Evolutionary conservation across 2,888 invertebrate species (phyloP).

Genomic region (Harpalus rufipes): DNA sequence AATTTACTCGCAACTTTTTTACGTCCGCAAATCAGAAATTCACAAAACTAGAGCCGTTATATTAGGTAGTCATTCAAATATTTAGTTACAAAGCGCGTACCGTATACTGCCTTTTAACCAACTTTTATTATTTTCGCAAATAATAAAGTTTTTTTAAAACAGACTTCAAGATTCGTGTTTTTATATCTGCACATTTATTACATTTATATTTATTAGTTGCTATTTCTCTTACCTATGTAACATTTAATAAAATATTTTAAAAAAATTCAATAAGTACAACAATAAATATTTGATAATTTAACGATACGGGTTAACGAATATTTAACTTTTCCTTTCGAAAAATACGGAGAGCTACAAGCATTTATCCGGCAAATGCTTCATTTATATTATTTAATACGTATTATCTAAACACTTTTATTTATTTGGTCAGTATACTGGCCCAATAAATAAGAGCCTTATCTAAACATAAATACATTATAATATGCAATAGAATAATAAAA

Average conservation of each 20-base stretch:
- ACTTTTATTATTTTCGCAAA: not conserved
- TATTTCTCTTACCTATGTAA: slow-evolving; percentile 57
- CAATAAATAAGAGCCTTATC: too few species aligned
- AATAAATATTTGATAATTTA: slow-evolving; percentile 61
- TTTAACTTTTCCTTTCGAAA: slow-evolving; percentile 18
- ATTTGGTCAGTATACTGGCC: too few species aligned
- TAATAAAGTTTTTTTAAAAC: slow-evolving; percentile 8
- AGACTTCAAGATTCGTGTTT: slow-evolving; percentile 39
- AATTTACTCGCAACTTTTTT: too few species aligned
- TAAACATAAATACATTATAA: not conserved
- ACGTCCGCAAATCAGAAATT: too few species aligned
- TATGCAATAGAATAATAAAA: not conserved
- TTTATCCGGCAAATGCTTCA: slow-evolving; percentile 40
- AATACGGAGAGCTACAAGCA: slow-evolving; percentile 27
- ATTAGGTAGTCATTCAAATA: too few species aligned
- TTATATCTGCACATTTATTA: slow-evolving; percentile 59
- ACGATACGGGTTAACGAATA: slow-evolving; percentile 39
- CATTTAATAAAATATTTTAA: slow-evolving; percentile 63
- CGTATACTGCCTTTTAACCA: too few species aligned
- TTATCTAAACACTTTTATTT: too few species aligned
- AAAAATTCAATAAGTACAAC: slow-evolving; percentile 46
- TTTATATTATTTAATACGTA: slow-evolving; percentile 3
- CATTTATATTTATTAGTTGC: slow-evolving; percentile 58
- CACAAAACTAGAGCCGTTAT: too few species aligned
- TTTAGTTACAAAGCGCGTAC: too few species aligned